A percentile compares a stretch with the other conserved stretches of the same genome.
These are phyloP conservation scores for Drosophila ezoana DNA, from an alignment of 2,888 invertebrate species.

Conservation along the genomic window DNA sequence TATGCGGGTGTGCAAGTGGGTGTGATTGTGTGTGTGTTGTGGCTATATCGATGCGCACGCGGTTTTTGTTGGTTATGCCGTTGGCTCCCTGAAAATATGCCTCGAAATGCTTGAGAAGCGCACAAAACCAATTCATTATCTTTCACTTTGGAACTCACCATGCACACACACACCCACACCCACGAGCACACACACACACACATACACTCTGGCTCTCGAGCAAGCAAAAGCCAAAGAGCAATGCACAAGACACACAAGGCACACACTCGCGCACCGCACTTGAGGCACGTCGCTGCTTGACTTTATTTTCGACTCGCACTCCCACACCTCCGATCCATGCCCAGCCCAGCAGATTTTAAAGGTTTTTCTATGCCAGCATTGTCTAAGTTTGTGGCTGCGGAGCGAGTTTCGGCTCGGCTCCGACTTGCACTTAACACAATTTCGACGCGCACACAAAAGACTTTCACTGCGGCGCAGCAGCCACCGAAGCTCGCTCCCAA, in stretches of 20 bases:
- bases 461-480: constrained; percentile 71
- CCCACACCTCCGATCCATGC: neutral
- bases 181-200: constrained; percentile 26
- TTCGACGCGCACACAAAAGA: constrained; percentile 75
- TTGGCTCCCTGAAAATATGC: constrained; percentile 41
- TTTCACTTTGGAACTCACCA: constrained; percentile 63
- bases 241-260: constrained; percentile 29
- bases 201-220: constrained; percentile 16
- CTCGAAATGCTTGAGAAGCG: constrained; percentile 33
- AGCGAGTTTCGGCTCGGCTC: constrained; percentile 51
- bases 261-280: constrained; percentile 58
- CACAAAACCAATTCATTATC: constrained; percentile 76
- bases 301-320: constrained; percentile 73
- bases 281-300: constrained; percentile 77
- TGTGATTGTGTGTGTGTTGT: constrained; percentile 10
- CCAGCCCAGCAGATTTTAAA: constrained; percentile 50
- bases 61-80: constrained; percentile 38
- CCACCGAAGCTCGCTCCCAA: constrained; percentile 16
- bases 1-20: neutral
- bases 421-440: constrained; percentile 80
- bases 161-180: constrained; percentile 23
- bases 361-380: constrained; percentile 71
- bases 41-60: constrained; percentile 29
- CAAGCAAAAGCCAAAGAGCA: constrained; percentile 52
- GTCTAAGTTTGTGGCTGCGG: constrained; percentile 52